A percentile compares a stretch with the other conserved stretches of the same genome.
These are phyloP conservation scores for Pangasius sanitwongsei DNA, from an alignment of 2,797 vertebrate genomes.

Conservation along the genomic window DNA sequence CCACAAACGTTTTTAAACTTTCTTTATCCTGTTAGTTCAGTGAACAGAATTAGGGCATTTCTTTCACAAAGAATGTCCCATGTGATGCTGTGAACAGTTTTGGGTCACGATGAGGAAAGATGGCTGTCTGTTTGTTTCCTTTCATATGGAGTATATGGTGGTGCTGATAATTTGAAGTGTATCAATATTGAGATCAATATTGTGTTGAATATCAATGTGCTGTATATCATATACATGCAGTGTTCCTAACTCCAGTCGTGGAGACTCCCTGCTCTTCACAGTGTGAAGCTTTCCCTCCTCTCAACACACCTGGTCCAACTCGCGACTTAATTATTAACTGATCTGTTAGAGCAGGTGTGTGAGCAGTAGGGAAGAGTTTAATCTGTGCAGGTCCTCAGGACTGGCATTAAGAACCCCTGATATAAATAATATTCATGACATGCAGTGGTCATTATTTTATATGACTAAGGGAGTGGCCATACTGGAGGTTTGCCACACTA, in stretches of 20 bases:
- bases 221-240: not conserved
- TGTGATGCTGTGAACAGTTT: not conserved
- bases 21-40: not conserved
- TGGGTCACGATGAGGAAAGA: not conserved
- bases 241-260: not conserved
- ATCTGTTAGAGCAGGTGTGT: conserved; percentile 12
- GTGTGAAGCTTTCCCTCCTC: not conserved
- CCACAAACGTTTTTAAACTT: not conserved
- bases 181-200: not conserved
- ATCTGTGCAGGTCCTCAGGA: not conserved
- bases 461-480: not conserved
- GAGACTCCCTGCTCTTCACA: not conserved
- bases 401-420: not conserved
- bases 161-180: not conserved
- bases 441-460: not conserved
- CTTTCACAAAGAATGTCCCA: no score
- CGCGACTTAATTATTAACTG: not conserved
- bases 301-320: not conserved
- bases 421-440: conserved; percentile 3
- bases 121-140: not conserved
- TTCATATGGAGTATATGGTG: not conserved
- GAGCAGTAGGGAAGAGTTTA: conserved; percentile 15
- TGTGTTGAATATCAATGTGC: not conserved
- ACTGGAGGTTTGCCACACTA: not conserved
- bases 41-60: not conserved